Base-by-base conservation (phyloP, 1,140 invertebrate species). In the Drosophila melanogaster region DNA sequence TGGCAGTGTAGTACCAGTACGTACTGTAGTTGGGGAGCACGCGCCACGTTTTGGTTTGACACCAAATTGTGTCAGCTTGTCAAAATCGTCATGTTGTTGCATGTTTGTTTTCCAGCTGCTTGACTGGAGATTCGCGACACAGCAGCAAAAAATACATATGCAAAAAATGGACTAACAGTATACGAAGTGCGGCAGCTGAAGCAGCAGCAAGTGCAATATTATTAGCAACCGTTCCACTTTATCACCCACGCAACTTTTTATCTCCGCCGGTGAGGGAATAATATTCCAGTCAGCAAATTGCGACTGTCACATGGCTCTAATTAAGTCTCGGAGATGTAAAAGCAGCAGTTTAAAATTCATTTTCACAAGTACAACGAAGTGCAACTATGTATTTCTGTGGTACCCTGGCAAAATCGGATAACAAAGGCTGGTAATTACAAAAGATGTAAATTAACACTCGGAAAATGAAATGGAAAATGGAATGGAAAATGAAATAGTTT, bases 21-120 rank as follows among this genome's bases (percentile, higher is more conserved):
- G 10, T 22, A 4, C 41, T 19, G 41, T 10, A 44, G 8, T 15
- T 1, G 38, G 54, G 43, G 33, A 64, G 55, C 73, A 77, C 73
- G 71, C 73, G 73, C 73, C 62, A 77, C 35, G 56, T 58, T 76
- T 46, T 75, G 83, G 76, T 83, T 79, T 89, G 83, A 87, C 83
- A 87, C 79, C 84, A 77, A 87, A 87, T 56, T 87, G 83, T 87
- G 83, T 87, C 83, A 87, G 84, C 83, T 83, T 87, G 83, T 87
- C 83, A 87, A 89, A 87, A 89, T 83, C 76, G 67, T 87, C 83
- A 81, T 87, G 79, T 87, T 86, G 76, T 74, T 76, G 79, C 75
- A 87, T 87, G 83, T 83, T 87, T 81, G 83, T 86, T 86, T 87
- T 87, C 70, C 75, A 79, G 78, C 79, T 69, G 75, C 78, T 86